Evolutionary conservation across 2,113 vertebrate genomes (phyloP).

Genomic region (Oophaga pumilio): DNA sequence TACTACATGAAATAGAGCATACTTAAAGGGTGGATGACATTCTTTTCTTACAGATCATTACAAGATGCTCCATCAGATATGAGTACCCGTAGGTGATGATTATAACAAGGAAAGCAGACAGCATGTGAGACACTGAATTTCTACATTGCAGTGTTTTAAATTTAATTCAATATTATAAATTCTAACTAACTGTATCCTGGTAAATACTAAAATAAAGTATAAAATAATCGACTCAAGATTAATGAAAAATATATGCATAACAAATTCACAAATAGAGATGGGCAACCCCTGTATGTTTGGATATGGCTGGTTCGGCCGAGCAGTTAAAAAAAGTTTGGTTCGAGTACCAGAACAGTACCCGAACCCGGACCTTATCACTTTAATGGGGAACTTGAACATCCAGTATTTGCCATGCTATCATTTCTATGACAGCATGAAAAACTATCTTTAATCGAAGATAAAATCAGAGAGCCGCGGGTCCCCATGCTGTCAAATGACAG

Average conservation of each 20-base stretch:
- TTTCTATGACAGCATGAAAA: no score
- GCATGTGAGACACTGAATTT: not conserved
- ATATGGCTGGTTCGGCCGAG: no score
- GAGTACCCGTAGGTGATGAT: conserved; percentile 48
- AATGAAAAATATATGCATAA: not conserved
- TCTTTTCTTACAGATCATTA: conserved; percentile 41
- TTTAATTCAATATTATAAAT: not conserved
- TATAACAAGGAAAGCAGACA: conserved; percentile 18
- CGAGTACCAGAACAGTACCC: no score
- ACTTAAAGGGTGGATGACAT: conserved; percentile 50
- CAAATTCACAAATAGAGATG: no score
- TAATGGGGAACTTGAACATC: no score
- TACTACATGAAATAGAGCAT: conserved; percentile 54
- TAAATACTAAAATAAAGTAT: not conserved
- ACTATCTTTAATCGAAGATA: no score
- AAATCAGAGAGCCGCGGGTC: no score
- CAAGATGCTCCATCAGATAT: conserved; percentile 51
- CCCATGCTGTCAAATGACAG: no score
- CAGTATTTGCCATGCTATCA: no score
- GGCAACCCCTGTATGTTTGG: no score
- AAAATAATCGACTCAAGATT: not conserved
- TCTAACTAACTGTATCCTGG: not conserved
- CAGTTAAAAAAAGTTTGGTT: no score
- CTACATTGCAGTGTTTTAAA: not conserved
- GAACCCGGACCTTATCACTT: no score